phyloP scores from a whole-genome alignment of 1,140 invertebrate genomes.

The Calycopis cecrops region DNA sequence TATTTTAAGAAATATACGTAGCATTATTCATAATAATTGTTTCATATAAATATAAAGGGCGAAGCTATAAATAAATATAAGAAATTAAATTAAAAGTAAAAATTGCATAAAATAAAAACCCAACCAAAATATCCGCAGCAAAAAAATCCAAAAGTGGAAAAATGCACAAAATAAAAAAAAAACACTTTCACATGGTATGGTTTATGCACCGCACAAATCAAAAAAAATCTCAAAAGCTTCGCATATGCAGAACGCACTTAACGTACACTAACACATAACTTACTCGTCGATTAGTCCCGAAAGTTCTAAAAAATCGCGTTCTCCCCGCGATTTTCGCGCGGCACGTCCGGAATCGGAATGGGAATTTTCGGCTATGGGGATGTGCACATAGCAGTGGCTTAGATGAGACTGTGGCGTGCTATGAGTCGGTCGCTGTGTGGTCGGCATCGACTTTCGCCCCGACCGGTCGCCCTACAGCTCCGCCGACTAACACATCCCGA shows the following conservation, averaged over 20 bases:
- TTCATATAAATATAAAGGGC: too few relatives aligned
- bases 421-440: constrained; percentile 56
- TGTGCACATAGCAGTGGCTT: constrained; percentile 72
- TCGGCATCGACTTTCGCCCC: constrained; percentile 66
- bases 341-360: constrained; percentile 49
- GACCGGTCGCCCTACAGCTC: constrained; percentile 69
- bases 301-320: constrained; percentile 40
- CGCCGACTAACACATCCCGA: constrained; percentile 30
- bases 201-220: constrained; percentile 58
- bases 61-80: constrained; percentile 21
- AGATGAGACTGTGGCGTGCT: constrained; percentile 70
- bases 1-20: too few relatives aligned
- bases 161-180: constrained; percentile 65
- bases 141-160: constrained; percentile 63
- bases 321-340: constrained; percentile 49
- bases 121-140: constrained; percentile 63
- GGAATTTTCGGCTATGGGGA: constrained; percentile 70
- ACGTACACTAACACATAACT: constrained; percentile 65
- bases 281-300: constrained; percentile 25
- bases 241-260: constrained; percentile 58
- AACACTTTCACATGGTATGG: constrained; percentile 58
- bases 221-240: constrained; percentile 54
- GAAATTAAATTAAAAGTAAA: constrained; percentile 30
- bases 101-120: constrained; percentile 46
- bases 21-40: too few relatives aligned